Conservation (phyloP, 30 jellyfish, hydroid and myxozoan genomes). For the Turritopsis rubra region DNA sequence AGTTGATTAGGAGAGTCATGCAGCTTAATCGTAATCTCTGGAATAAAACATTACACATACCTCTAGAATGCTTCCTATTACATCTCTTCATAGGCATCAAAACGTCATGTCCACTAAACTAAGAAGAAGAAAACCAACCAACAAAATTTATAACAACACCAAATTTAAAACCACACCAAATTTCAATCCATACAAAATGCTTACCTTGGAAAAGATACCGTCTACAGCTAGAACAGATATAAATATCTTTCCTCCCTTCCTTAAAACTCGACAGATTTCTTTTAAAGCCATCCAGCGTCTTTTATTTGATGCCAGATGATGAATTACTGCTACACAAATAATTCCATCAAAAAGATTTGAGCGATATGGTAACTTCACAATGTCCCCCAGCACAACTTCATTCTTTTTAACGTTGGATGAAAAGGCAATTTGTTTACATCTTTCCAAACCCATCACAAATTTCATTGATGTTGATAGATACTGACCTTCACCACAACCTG, state of each 20-base stretch:
- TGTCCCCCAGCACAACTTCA: not conserved
- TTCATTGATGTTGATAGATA: not conserved
- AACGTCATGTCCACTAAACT: slow-evolving; percentile 16
- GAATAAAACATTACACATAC: too few species aligned
- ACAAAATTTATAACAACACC: not conserved
- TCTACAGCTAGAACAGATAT: slow-evolving; percentile 9
- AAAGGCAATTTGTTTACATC: not conserved
- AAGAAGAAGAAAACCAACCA: not conserved
- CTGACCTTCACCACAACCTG: slow-evolving; percentile 17
- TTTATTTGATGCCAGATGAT: not conserved
- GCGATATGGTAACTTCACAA: slow-evolving; percentile 7
- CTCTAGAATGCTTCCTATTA: not conserved
- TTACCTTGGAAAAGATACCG: not conserved
- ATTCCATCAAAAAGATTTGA: slow-evolving; percentile 2
- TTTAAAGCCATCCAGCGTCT: not conserved
- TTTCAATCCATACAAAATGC: not conserved
- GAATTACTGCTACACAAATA: slow-evolving; percentile 8
- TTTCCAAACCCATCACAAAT: not conserved
- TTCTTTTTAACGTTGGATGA: not conserved
- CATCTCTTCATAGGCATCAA: slow-evolving; percentile 2
- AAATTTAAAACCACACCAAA: not conserved
- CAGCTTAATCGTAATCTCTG: too few species aligned
- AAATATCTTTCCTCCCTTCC: not conserved
- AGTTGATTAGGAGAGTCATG: too few species aligned
- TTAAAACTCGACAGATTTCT: slow-evolving; percentile 10